phyloP scores from a whole-genome alignment of 2,113 vertebrate genomes.

The Gasterosteus aculeatus region DNA sequence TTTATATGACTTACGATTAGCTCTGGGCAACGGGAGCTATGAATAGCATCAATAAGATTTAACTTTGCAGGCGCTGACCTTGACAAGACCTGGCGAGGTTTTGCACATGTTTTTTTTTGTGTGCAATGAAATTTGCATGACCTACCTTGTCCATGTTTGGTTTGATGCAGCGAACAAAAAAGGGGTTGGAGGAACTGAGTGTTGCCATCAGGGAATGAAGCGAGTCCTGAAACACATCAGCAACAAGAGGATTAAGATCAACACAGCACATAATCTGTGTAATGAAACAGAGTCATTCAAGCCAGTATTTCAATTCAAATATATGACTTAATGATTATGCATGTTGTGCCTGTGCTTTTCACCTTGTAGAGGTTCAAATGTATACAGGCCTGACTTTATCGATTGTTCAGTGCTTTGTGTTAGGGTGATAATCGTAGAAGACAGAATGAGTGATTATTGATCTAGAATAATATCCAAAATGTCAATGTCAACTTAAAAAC shows the following conservation, averaged over 20 bases:
- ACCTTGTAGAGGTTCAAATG: not conserved
- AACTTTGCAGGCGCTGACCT: conserved; percentile 62
- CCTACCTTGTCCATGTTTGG: conserved; percentile 92
- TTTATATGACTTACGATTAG: conserved; percentile 47
- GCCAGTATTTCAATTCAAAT: not conserved
- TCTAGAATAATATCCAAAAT: not conserved
- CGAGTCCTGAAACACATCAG: conserved; percentile 85
- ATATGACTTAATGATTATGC: not conserved
- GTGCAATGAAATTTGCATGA: conserved; percentile 53
- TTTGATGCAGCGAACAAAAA: conserved; percentile 95
- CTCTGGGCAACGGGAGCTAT: conserved; percentile 45
- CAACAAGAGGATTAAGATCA: conserved; percentile 23
- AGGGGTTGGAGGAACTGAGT: conserved; percentile 90
- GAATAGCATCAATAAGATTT: conserved; percentile 58
- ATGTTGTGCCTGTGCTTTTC: not conserved
- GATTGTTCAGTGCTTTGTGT: not conserved
- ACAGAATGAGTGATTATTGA: not conserved
- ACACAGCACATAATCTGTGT: not conserved
- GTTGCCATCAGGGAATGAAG: conserved; percentile 93
- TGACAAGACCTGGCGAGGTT: conserved; percentile 54
- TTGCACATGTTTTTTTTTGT: conserved; percentile 28
- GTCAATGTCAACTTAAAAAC: no score
- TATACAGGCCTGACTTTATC: not conserved
- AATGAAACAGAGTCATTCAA: not conserved
- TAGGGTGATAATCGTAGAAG: not conserved